Conservation (phyloP, 35 echinoderm and acorn worm species). For the Holothuria glaberrima region DNA sequence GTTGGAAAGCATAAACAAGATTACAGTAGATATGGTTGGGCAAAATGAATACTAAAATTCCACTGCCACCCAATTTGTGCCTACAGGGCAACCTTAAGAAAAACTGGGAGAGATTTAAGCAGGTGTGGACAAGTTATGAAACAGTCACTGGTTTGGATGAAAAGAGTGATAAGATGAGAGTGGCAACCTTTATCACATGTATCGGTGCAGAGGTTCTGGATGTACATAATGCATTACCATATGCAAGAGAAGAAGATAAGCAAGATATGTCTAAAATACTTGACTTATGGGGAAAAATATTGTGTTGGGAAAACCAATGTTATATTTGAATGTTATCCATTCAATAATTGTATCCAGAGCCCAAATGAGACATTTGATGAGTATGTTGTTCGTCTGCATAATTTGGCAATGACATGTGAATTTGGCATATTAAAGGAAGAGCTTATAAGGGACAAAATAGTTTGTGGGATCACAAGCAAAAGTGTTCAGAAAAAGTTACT, state of each 20-base stretch:
- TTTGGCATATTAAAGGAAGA: neutral
- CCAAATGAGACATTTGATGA: conserved; percentile 27
- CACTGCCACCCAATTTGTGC: no score
- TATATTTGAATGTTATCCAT: conserved; percentile 70
- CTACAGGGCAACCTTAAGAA: neutral
- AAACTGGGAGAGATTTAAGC: conserved; percentile 23
- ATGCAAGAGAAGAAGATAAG: conserved; percentile 52
- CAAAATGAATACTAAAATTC: no score
- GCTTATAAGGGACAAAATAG: neutral
- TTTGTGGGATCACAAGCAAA: conserved; percentile 17
- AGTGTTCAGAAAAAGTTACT: neutral
- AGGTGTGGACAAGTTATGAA: conserved; percentile 49
- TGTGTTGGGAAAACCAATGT: conserved; percentile 72
- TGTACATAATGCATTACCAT: conserved; percentile 73
- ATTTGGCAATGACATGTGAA: neutral
- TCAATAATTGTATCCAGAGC: conserved; percentile 62
- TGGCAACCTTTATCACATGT: conserved; percentile 67
- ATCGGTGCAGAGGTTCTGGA: conserved; percentile 69
- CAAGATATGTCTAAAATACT: conserved; percentile 43
- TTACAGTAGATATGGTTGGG: no score
- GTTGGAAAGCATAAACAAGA: no score
- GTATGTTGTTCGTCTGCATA: neutral
- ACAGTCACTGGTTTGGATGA: conserved; percentile 65
- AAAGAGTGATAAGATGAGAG: conserved; percentile 41
- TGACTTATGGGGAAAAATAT: conserved; percentile 66